Evolutionary conservation across 2,888 invertebrate species (phyloP).

Genomic region (Cylindroiulus punctatus): DNA sequence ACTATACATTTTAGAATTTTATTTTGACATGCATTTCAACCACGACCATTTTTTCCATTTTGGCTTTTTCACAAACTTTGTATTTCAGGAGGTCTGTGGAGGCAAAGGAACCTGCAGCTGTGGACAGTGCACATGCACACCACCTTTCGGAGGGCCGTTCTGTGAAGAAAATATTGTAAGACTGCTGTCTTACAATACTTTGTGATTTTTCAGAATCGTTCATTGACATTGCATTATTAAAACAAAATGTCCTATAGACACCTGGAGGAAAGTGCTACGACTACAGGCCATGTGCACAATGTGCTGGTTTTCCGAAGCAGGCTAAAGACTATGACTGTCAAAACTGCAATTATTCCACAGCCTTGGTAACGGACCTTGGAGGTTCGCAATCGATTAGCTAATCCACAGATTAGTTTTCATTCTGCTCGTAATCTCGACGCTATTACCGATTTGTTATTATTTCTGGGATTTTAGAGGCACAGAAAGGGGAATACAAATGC

Average conservation of each 20-base stretch:
- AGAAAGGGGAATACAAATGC: conserved; percentile 47
- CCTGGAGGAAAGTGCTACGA: conserved; percentile 29
- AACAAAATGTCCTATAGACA: neutral
- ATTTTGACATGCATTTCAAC: no score
- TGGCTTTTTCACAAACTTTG: neutral
- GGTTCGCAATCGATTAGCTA: neutral
- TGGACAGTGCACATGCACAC: neutral
- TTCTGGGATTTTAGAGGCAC: neutral
- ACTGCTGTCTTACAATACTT: neutral
- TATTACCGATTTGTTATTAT: neutral
- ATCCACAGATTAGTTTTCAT: no score
- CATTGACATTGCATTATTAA: neutral
- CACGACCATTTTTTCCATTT: no score
- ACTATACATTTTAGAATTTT: neutral
- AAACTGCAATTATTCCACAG: conserved; percentile 46
- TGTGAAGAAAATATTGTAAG: conserved; percentile 47
- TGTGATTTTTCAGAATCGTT: neutral
- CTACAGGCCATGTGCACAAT: conserved; percentile 17
- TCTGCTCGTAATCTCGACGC: no score
- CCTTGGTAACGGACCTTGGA: neutral
- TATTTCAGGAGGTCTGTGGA: conserved; percentile 16
- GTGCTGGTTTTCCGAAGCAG: conserved; percentile 21
- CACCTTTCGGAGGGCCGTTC: conserved; percentile 1
- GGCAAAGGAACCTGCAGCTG: conserved; percentile 12
- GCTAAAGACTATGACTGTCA: conserved; percentile 2